Evolutionary conservation across 2,113 vertebrate species (phyloP), one percentile per base, ranked within the genome.

Genomic region (Amphiprion ocellaris): DNA sequence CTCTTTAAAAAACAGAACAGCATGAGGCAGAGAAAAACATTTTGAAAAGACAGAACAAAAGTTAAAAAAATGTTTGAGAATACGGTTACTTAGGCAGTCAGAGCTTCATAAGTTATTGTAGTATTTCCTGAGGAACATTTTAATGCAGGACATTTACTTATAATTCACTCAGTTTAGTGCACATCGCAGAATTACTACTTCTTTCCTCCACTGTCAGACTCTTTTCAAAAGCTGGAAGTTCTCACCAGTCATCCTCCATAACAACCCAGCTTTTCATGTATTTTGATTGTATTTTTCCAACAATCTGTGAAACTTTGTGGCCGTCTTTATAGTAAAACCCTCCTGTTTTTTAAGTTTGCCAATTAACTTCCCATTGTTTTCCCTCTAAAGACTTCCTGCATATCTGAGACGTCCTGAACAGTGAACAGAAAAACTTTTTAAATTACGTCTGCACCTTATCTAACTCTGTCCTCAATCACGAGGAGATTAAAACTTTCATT

Each of bases 371-470:
- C 26, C 11, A 23, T 24, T 49, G 12, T 9, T 41, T 26, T 19
- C 24, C 9, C 15, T 58, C 47, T 21, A 19, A 61, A 21, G 28
- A 33, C 14, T 30, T 23, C 55, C n/a, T 2, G n/a, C 63, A 17
- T 5, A 53, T 26, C 5, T 23, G n/a, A 63, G 56, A 26, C 7
- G 19, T 47, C 46, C 19, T 54, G 15, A 62, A 59, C 0, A 4
- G 2, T 14, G 46, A 67, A 49, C 33, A 37, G 33, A 10, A 37
- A 8, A 9, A 37, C 33, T 37, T 37, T 69, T 47, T 72, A 52
- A 21, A 76, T 72, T 66, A 62, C 50, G 68, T 62, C 21, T 47
- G 6, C 49, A 77, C 17, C 72, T 80, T 78, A 82, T 77, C 72
- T 73, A 28, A 10, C 54, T 24, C 49, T 21, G 28, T 64, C 46